phyloP scores from a whole-genome alignment of 1,140 invertebrate species.

The Steinernema feltiae region DNA sequence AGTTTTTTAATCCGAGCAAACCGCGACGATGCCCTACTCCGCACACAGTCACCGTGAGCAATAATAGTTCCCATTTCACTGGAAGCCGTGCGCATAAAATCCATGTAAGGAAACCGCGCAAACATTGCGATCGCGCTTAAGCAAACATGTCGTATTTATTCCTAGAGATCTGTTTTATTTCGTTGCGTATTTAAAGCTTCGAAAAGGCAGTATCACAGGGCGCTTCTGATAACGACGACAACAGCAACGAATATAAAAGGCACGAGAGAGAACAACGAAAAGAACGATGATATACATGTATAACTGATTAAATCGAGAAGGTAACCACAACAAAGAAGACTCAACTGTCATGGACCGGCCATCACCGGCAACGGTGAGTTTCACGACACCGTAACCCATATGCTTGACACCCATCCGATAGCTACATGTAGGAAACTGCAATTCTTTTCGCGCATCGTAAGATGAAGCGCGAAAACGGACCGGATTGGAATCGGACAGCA shows the following conservation, averaged over 20 bases:
- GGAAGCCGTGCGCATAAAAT: neutral
- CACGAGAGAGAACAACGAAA: neutral
- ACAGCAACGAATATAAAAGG: neutral
- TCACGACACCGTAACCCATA: constrained; percentile 59
- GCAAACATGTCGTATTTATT: no score
- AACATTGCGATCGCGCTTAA: no score
- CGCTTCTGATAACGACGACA: no score
- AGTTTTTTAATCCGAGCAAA: neutral
- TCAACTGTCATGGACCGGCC: constrained; percentile 5
- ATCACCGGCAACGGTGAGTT: neutral
- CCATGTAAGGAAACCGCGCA: neutral
- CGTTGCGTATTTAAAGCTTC: no score
- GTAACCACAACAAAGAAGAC: constrained; percentile 24
- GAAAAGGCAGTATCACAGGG: no score
- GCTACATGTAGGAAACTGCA: constrained; percentile 60
- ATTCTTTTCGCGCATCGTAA: constrained; percentile 40
- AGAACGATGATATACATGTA: constrained; percentile 14
- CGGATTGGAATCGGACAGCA: constrained; percentile 13
- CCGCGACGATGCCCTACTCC: neutral
- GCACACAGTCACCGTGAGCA: neutral
- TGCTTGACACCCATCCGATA: constrained; percentile 59
- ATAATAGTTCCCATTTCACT: neutral
- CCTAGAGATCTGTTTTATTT: no score
- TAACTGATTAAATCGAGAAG: constrained; percentile 25
- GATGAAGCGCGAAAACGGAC: constrained; percentile 26